Percentiles rank a stretch among this genome's conserved stretches.
Evolutionary conservation across 1,140 invertebrate species (phyloP).

Genomic region (Scaptomyza graminum): DNA sequence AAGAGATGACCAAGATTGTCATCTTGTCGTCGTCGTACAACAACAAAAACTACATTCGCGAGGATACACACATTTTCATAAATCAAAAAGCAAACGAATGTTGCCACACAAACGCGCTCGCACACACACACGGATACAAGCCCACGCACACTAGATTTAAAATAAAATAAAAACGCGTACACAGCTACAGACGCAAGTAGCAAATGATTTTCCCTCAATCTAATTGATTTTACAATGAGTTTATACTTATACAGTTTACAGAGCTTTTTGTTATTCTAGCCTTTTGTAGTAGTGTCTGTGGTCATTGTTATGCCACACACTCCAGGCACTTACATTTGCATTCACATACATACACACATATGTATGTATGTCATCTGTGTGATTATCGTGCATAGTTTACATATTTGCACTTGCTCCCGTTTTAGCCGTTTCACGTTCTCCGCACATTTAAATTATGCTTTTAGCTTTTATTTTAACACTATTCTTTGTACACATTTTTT

Average conservation of each 20-base stretch:
- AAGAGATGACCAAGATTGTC: neutral
- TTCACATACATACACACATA: constrained; percentile 35
- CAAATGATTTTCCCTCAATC: constrained; percentile 70
- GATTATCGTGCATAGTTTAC: constrained; percentile 44
- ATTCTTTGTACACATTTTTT: constrained; percentile 49
- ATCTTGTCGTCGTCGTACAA: constrained; percentile 36
- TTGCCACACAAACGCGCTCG: constrained; percentile 46
- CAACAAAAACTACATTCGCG: constrained; percentile 61
- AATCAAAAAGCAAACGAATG: constrained; percentile 79
- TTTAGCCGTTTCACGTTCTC: constrained; percentile 56
- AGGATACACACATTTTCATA: constrained; percentile 80
- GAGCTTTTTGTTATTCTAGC: constrained; percentile 26
- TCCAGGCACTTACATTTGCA: constrained; percentile 48
- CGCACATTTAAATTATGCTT: constrained; percentile 57
- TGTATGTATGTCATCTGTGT: constrained; percentile 1
- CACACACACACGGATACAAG: constrained; percentile 29
- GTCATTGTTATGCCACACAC: constrained; percentile 51
- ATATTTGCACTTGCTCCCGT: constrained; percentile 57
- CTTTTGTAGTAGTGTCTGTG: constrained; percentile 26
- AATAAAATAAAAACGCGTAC: constrained; percentile 4
- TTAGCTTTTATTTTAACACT: constrained; percentile 49
- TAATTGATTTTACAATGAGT: constrained; percentile 64
- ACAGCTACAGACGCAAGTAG: constrained; percentile 9
- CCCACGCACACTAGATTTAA: constrained; percentile 12
- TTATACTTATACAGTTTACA: constrained; percentile 49